These are phyloP conservation scores for Drosophila setifemur DNA, from an alignment of 1,140 invertebrate species.

Conservation along the genomic window DNA sequence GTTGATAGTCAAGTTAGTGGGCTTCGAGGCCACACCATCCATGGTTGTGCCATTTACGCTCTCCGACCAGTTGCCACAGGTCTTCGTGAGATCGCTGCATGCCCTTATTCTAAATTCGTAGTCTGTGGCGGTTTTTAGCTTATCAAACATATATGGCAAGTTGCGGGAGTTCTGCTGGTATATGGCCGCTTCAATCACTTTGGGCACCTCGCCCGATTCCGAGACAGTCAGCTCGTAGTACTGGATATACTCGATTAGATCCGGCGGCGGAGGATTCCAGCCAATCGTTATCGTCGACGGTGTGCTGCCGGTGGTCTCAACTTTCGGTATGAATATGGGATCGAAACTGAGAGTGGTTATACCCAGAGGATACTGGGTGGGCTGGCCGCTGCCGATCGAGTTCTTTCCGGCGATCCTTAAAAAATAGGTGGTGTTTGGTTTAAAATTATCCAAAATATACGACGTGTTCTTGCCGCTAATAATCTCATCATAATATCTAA, in stretches of 20 bases:
- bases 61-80: slow-evolving; percentile 89
- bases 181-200: slow-evolving; percentile 85
- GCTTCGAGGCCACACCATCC: slow-evolving; percentile 88
- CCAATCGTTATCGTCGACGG: slow-evolving; percentile 90
- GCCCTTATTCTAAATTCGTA: slow-evolving; percentile 90
- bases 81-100: slow-evolving; percentile 89
- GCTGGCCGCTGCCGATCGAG: slow-evolving; percentile 83
- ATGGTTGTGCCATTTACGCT: slow-evolving; percentile 90
- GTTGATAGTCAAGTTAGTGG: slow-evolving; percentile 83
- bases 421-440: slow-evolving; percentile 86
- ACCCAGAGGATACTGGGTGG: slow-evolving; percentile 83
- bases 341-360: slow-evolving; percentile 87
- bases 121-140: slow-evolving; percentile 89
- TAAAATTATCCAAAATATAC: slow-evolving; percentile 85
- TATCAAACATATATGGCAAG: slow-evolving; percentile 89
- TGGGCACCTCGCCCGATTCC: slow-evolving; percentile 84
- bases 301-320: slow-evolving; percentile 90
- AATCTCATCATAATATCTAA: slow-evolving; percentile 83
- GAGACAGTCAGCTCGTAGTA: slow-evolving; percentile 88
- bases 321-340: slow-evolving; percentile 90
- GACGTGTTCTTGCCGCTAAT: slow-evolving; percentile 85
- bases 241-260: slow-evolving; percentile 88
- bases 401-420: slow-evolving; percentile 84
- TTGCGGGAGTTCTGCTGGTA: slow-evolving; percentile 86
- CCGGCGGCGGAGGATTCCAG: slow-evolving; percentile 87